Evolutionary conservation across 2,113 vertebrate genomes (phyloP).

Genomic region (Isichthys henryi): DNA sequence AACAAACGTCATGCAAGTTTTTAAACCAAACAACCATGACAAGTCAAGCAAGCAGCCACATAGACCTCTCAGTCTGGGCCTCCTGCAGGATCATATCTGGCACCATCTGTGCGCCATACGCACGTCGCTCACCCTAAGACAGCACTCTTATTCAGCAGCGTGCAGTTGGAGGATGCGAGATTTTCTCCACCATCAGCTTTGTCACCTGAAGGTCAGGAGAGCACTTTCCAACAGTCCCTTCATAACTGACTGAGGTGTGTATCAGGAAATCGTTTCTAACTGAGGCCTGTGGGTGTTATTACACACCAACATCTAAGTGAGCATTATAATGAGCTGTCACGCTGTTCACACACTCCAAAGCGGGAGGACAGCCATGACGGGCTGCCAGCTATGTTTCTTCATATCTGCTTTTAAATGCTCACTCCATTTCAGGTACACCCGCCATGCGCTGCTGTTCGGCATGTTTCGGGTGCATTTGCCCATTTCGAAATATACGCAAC

Average conservation of each 20-base stretch:
- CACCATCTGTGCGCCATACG: not conserved
- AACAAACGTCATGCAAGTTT: not conserved
- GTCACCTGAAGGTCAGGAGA: not conserved
- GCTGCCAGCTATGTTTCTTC: not conserved
- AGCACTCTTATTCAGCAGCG: not conserved
- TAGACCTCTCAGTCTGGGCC: not conserved
- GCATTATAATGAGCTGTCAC: not conserved
- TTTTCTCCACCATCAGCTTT: not conserved
- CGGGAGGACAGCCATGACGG: not conserved
- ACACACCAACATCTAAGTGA: not conserved
- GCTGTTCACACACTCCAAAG: not conserved
- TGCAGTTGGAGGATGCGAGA: no score
- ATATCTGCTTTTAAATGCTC: not conserved
- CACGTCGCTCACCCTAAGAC: not conserved
- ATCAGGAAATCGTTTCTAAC: not conserved
- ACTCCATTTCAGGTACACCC: not conserved
- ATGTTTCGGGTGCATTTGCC: not conserved
- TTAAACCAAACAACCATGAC: not conserved
- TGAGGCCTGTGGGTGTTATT: not conserved
- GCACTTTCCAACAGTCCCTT: not conserved
- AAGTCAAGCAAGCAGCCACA: not conserved
- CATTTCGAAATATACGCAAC: not conserved
- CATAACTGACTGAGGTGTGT: not conserved
- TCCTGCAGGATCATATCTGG: not conserved
- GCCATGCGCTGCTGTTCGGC: not conserved